These are phyloP conservation scores for Lasioglossum albipes DNA, from an alignment of 1,140 invertebrate species.

Conservation along the genomic window DNA sequence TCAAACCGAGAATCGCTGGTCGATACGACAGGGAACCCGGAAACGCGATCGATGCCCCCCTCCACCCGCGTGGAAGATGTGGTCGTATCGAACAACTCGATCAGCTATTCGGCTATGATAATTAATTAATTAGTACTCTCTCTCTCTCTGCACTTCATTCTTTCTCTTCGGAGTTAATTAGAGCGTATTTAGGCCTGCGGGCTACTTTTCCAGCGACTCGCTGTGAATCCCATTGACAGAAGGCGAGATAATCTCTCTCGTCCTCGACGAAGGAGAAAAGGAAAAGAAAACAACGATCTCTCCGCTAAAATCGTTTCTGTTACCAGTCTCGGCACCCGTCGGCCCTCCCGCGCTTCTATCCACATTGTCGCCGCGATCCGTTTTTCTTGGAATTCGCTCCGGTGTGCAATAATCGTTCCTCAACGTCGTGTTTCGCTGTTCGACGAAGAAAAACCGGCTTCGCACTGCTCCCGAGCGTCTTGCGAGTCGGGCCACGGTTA, in stretches of 20 bases:
- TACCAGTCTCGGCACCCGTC: neutral
- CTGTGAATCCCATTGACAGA: conserved; percentile 68
- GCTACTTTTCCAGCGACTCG: conserved; percentile 74
- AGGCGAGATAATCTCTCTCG: conserved; percentile 42
- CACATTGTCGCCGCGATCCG: neutral
- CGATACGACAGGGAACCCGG: conserved; percentile 24
- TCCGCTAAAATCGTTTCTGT: conserved; percentile 24
- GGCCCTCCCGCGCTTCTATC: neutral
- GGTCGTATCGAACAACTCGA: conserved; percentile 41
- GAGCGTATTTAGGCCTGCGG: conserved; percentile 76
- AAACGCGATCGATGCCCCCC: neutral
- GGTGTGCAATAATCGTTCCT: no score
- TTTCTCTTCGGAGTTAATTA: conserved; percentile 63
- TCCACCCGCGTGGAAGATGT: neutral
- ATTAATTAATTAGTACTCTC: conserved; percentile 41
- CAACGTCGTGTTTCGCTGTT: no score
- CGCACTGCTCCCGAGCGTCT: no score
- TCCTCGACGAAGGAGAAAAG: conserved; percentile 13
- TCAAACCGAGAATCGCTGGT: conserved; percentile 18
- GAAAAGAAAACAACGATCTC: conserved; percentile 18
- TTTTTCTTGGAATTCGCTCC: no score
- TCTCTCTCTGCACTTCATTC: neutral
- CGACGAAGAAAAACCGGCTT: neutral
- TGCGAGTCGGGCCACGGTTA: neutral
- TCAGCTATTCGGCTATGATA: conserved; percentile 37